These are phyloP conservation scores for Troglohyphantes excavatus DNA, from an alignment of 2,888 invertebrate species.

Conservation along the genomic window DNA sequence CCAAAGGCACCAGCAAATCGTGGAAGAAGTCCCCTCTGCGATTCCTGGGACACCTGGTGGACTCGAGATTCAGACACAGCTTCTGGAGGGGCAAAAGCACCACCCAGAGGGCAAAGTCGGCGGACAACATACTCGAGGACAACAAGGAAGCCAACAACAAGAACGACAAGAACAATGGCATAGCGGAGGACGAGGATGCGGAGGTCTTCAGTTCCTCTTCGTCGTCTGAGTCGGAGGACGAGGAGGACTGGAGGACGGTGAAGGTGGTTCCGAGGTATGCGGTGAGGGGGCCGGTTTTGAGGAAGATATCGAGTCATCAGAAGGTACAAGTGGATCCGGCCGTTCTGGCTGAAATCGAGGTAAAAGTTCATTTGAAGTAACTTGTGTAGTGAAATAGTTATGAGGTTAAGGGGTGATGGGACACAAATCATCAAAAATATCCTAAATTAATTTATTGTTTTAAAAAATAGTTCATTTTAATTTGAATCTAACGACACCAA, in stretches of 20 bases:
- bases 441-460: too few species aligned
- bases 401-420: too few species aligned
- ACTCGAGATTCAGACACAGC: constrained; percentile 50
- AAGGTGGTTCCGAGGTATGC: background rate
- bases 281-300: constrained; percentile 43
- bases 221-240: constrained; percentile 26
- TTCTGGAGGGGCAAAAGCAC: constrained; percentile 21
- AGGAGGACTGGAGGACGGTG: constrained; percentile 15
- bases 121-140: constrained; percentile 44
- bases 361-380: background rate
- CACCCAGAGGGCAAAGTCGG: constrained; percentile 40
- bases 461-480: too few species aligned
- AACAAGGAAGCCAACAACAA: constrained; percentile 24
- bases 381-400: too few species aligned
- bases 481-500: too few species aligned
- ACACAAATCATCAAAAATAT: too few species aligned
- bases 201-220: constrained; percentile 19
- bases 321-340: constrained; percentile 78
- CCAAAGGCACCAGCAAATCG: constrained; percentile 13
- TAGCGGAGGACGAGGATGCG: background rate
- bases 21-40: constrained; percentile 61
- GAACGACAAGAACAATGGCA: background rate
- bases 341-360: constrained; percentile 80
- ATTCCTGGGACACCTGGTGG: constrained; percentile 67
- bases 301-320: constrained; percentile 54